Conservation (phyloP, 2,888 invertebrate species). For the Ferdinandea cuprea region DNA sequence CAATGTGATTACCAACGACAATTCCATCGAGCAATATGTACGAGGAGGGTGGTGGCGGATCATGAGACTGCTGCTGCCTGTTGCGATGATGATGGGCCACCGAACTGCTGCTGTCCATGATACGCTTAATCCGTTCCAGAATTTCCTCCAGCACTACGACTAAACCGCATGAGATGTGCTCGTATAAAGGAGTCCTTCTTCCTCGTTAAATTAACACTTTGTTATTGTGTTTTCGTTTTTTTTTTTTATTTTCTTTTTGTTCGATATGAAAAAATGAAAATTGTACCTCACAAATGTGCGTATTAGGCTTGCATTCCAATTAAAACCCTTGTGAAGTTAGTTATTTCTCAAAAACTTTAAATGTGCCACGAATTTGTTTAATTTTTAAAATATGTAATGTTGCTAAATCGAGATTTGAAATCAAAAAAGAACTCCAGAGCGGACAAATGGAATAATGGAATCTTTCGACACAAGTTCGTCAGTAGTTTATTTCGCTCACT, state of each 20-base stretch:
- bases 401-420: slow-evolving; percentile 27
- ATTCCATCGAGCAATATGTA: slow-evolving; percentile 81
- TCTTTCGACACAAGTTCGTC: slow-evolving; percentile 37
- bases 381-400: slow-evolving; percentile 20
- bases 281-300: neutral
- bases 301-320: slow-evolving; percentile 27
- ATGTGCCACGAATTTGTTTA: slow-evolving; percentile 17
- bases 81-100: slow-evolving; percentile 75
- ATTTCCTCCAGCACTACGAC: slow-evolving; percentile 67
- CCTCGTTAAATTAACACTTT: slow-evolving; percentile 22
- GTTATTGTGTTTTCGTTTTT: slow-evolving; percentile 10
- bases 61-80: slow-evolving; percentile 76
- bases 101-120: slow-evolving; percentile 74
- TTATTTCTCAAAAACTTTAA: neutral
- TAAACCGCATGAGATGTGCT: slow-evolving; percentile 62
- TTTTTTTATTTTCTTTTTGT: slow-evolving; percentile 1
- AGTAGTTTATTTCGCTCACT: slow-evolving; percentile 28
- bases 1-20: slow-evolving; percentile 79
- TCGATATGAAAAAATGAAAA: neutral
- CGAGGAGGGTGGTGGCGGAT: slow-evolving; percentile 79
- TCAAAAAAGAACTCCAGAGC: slow-evolving; percentile 16
- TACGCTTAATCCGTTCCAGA: slow-evolving; percentile 71
- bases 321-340: neutral
- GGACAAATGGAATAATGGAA: slow-evolving; percentile 35
- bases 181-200: slow-evolving; percentile 27